phyloP scores from a whole-genome alignment of 2,113 vertebrate genomes.

The Pachypanchax playfairii region DNA sequence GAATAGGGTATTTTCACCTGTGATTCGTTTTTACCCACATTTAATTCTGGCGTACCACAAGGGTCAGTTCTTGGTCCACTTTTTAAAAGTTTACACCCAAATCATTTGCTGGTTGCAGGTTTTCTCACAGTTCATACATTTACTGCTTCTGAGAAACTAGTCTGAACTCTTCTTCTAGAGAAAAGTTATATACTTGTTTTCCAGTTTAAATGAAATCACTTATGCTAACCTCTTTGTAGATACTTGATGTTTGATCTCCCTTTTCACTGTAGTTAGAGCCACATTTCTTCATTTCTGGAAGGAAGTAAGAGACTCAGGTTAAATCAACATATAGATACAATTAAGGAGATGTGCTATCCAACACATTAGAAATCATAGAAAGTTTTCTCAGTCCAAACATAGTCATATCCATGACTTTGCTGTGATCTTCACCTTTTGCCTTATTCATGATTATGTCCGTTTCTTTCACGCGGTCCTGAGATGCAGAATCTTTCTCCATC shows the following conservation, averaged over 20 bases:
- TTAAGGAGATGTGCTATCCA: no score
- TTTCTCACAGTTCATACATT: no score
- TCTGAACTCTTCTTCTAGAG: no score
- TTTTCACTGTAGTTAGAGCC: neutral
- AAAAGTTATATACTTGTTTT: neutral
- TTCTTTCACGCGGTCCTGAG: neutral
- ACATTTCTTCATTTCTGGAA: neutral
- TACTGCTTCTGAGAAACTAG: no score
- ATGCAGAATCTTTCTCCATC: slow-evolving; percentile 44
- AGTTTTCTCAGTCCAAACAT: neutral
- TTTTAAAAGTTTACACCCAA: no score
- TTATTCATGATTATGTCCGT: neutral
- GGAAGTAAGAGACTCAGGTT: neutral
- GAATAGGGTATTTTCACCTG: no score
- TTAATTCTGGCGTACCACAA: no score
- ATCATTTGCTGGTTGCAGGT: no score
- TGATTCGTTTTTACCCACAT: no score
- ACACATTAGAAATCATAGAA: neutral
- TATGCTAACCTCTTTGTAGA: slow-evolving; percentile 8
- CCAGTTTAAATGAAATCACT: no score
- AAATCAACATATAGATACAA: neutral
- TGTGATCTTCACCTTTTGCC: neutral
- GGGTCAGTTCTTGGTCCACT: no score
- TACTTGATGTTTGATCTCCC: neutral
- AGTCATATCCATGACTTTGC: neutral